Evolutionary conservation across 2,797 vertebrate species (phyloP).

Genomic region (Ctenochaetus hawaiiensis): DNA sequence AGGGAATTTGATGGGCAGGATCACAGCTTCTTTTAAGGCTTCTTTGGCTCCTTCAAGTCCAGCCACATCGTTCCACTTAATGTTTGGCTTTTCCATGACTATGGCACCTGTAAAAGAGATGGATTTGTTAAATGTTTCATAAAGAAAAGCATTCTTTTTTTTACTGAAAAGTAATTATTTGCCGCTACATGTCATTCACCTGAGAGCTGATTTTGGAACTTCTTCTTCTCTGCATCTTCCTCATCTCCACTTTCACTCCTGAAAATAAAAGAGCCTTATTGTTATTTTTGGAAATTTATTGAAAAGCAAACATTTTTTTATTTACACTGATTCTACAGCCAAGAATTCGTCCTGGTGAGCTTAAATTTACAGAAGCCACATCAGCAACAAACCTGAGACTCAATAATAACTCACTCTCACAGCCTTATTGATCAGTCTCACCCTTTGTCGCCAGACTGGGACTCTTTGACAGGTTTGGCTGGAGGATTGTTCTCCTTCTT

Average conservation of each 20-base stretch:
- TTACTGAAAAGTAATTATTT: neutral
- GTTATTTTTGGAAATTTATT: too few species aligned
- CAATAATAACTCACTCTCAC: neutral
- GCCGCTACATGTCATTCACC: constrained; percentile 78
- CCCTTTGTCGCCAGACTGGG: constrained; percentile 92
- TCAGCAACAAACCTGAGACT: neutral
- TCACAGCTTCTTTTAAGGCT: constrained; percentile 98
- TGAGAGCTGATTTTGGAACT: constrained; percentile 97
- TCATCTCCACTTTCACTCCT: constrained; percentile 99
- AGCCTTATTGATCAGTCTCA: constrained; percentile 69
- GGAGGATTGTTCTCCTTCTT: constrained; percentile 91
- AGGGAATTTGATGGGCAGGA: constrained; percentile 99
- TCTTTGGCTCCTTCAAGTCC: constrained; percentile 98
- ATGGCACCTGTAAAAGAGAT: constrained; percentile 89
- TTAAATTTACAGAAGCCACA: neutral
- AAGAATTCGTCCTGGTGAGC: too few species aligned
- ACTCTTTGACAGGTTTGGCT: constrained; percentile 95
- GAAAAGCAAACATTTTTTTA: too few species aligned
- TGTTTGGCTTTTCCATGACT: constrained; percentile 97
- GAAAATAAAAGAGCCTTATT: neutral
- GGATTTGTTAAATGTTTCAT: neutral
- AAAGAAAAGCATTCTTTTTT: neutral
- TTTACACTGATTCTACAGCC: constrained; percentile 8
- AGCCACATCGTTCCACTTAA: constrained; percentile 97
- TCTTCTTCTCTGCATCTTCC: constrained; percentile 97